Conservation (phyloP, 2,888 invertebrate genomes). For the Criorhina ranunculi region DNA sequence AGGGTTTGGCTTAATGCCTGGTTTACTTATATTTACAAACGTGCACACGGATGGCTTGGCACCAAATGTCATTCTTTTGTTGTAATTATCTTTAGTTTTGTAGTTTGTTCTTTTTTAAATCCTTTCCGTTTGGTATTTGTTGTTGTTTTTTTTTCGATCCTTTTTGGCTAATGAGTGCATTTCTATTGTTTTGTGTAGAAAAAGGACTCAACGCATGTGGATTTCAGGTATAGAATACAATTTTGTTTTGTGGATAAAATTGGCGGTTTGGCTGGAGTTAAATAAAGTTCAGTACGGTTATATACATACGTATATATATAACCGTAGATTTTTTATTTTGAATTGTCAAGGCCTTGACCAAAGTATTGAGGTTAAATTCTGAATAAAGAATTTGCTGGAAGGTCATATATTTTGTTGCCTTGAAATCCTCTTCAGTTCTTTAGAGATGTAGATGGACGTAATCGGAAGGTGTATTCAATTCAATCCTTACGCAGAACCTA, state of each 20-base stretch:
- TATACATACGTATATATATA: background rate
- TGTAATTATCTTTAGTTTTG: slow-evolving; percentile 70
- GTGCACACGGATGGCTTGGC: slow-evolving; percentile 67
- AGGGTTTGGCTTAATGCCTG: slow-evolving; percentile 72
- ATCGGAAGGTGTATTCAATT: too few species aligned
- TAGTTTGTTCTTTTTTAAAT: slow-evolving; percentile 30
- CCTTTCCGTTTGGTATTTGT: background rate
- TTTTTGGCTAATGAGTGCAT: slow-evolving; percentile 55
- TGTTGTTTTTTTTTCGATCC: slow-evolving; percentile 33
- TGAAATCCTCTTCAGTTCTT: too few species aligned
- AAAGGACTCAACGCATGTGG: background rate
- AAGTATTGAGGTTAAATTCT: too few species aligned
- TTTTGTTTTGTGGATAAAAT: background rate
- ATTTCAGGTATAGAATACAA: background rate
- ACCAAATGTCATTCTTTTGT: slow-evolving; percentile 59
- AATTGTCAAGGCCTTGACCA: too few species aligned
- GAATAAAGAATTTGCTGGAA: too few species aligned
- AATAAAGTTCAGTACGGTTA: too few species aligned
- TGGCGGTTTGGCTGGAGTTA: background rate
- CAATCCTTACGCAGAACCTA: too few species aligned
- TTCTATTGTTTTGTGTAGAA: slow-evolving; percentile 9
- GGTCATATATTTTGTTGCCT: too few species aligned
- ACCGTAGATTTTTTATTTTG: background rate
- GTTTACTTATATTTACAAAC: slow-evolving; percentile 68
- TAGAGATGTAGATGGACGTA: too few species aligned